Evolutionary conservation across 2,888 invertebrate genomes (phyloP).

Genomic region (Thumatha senex): DNA sequence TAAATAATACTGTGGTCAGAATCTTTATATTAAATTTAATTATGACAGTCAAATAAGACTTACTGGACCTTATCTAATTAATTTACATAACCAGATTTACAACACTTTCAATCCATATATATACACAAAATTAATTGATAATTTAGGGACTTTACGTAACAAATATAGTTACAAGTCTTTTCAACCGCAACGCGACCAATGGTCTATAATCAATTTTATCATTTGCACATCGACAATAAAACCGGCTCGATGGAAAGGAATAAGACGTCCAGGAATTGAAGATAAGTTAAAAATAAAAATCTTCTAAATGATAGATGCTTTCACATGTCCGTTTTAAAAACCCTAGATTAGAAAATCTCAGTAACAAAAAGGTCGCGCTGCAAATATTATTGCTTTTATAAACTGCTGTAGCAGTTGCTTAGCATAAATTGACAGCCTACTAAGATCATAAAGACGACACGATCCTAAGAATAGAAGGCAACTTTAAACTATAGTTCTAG

Average conservation of each 20-base stretch:
- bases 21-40: slow-evolving; percentile 51
- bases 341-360: no score
- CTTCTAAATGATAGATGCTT: no score
- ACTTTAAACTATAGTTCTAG: slow-evolving; percentile 36
- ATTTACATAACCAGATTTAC: slow-evolving; percentile 41
- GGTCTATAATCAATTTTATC: neutral
- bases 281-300: no score
- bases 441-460: slow-evolving; percentile 24
- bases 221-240: neutral
- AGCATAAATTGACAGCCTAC: slow-evolving; percentile 30
- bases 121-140: slow-evolving; percentile 1
- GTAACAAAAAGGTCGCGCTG: slow-evolving; percentile 3
- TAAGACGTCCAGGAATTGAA: no score
- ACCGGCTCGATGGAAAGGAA: no score
- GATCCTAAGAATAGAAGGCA: slow-evolving; percentile 48
- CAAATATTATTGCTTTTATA: slow-evolving; percentile 22
- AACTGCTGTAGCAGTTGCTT: slow-evolving; percentile 14
- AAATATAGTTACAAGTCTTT: slow-evolving; percentile 7
- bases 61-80: slow-evolving; percentile 46
- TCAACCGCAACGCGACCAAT: slow-evolving; percentile 2
- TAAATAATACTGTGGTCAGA: slow-evolving; percentile 54
- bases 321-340: no score
- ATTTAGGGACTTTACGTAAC: slow-evolving; percentile 1
- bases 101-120: slow-evolving; percentile 22
- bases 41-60: slow-evolving; percentile 44